Percentiles rank a stretch among this genome's conserved stretches.
Conservation (phyloP, 2,113 vertebrate species). For the Eclectus roratus region DNA sequence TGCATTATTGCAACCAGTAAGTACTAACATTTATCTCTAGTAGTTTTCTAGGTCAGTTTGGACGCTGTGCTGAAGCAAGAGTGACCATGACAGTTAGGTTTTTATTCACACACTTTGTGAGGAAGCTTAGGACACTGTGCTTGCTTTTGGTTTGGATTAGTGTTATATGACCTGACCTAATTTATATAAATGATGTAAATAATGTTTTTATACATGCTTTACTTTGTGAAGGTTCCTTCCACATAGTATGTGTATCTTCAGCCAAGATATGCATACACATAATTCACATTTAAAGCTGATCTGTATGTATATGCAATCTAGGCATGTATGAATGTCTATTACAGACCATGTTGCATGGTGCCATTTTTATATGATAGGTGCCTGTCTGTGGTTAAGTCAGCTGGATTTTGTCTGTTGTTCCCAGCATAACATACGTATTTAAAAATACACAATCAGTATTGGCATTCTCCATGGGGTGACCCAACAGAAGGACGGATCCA, state of each 20-base stretch:
- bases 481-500: accelerated
- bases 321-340: background rate
- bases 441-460: background rate
- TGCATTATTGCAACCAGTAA: background rate
- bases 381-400: background rate
- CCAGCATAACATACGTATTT: background rate
- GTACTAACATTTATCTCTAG: background rate
- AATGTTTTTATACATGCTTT: background rate
- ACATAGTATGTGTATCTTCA: background rate
- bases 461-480: background rate
- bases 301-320: background rate
- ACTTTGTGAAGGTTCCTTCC: background rate
- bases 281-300: background rate
- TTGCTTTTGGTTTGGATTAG: background rate
- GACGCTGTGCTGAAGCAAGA: background rate
- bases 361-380: background rate
- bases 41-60: background rate
- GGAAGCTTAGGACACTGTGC: background rate
- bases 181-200: background rate
- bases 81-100: background rate
- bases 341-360: background rate
- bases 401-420: background rate
- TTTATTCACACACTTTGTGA: background rate
- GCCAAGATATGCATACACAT: background rate
- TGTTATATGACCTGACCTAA: background rate